A percentile compares a stretch with the other conserved stretches of the same genome.
Evolutionary conservation across 2,113 vertebrate genomes (phyloP).

Genomic region (Anarhynchus alexandrinus): DNA sequence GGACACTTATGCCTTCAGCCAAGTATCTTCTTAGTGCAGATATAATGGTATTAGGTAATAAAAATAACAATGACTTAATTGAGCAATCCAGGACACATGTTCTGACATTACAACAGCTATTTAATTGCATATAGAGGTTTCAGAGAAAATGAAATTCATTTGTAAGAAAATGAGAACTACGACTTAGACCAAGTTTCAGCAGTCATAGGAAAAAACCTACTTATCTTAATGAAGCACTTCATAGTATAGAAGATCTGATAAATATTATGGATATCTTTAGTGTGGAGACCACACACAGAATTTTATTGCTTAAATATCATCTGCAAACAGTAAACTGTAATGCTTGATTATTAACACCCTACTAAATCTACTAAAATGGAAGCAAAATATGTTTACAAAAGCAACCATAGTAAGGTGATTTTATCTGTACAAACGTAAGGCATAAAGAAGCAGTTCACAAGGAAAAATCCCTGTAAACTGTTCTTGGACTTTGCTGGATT

Average conservation of each 20-base stretch:
- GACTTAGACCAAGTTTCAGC: not conserved
- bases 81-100: not conserved
- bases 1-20: not conserved
- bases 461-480: not conserved
- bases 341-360: not conserved
- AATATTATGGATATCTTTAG: not conserved
- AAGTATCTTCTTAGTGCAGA: not conserved
- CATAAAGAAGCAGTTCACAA: not conserved
- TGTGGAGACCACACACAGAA: not conserved
- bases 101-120: not conserved
- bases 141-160: not conserved
- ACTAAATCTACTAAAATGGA: not conserved
- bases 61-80: not conserved
- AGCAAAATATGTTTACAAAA: not conserved
- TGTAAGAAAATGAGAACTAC: not conserved
- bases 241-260: not conserved
- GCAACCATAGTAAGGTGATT: not conserved
- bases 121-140: not conserved
- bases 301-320: not conserved
- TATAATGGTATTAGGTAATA: not conserved
- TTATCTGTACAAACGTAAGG: not conserved
- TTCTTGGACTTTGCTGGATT: not conserved
- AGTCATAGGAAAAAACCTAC: not conserved
- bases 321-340: not conserved
- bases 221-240: not conserved